These are phyloP conservation scores for Kuschelorhynchus macadamiae DNA, from an alignment of 2,888 invertebrate species.

Conservation along the genomic window DNA sequence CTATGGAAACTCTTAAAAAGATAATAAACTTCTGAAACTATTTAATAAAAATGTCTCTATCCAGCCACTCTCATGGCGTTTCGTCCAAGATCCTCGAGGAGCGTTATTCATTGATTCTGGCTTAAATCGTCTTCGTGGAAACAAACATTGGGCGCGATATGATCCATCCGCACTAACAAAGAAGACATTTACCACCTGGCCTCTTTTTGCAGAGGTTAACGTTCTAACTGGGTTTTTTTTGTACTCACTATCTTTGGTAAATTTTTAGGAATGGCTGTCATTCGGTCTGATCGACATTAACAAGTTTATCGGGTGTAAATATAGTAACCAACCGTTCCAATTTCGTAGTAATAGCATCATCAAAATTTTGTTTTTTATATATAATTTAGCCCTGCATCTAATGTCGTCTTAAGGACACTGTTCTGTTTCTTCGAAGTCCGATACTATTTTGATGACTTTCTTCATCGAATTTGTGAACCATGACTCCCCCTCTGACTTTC, in stretches of 20 bases:
- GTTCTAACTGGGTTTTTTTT: not conserved
- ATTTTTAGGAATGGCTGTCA: not conserved
- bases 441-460: too few relatives aligned
- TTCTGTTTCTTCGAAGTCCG: too few relatives aligned
- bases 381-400: too few relatives aligned
- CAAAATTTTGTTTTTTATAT: too few relatives aligned
- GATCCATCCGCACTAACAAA: conserved; percentile 8
- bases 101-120: conserved; percentile 40
- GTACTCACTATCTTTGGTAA: not conserved
- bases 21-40: conserved; percentile 32
- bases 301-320: too few relatives aligned
- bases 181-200: not conserved
- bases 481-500: too few relatives aligned
- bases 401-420: too few relatives aligned
- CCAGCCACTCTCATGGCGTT: conserved; percentile 49
- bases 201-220: not conserved
- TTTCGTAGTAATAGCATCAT: too few relatives aligned
- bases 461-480: too few relatives aligned
- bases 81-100: conserved; percentile 45
- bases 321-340: too few relatives aligned
- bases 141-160: conserved; percentile 31
- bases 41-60: conserved; percentile 46
- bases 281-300: not conserved
- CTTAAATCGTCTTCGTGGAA: conserved; percentile 42
- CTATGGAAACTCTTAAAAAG: conserved; percentile 8